Percentiles rank a stretch among this genome's conserved stretches.
These are phyloP conservation scores for Myodes glareolus DNA, from an alignment of 2,113 vertebrate genomes.

Conservation along the genomic window DNA sequence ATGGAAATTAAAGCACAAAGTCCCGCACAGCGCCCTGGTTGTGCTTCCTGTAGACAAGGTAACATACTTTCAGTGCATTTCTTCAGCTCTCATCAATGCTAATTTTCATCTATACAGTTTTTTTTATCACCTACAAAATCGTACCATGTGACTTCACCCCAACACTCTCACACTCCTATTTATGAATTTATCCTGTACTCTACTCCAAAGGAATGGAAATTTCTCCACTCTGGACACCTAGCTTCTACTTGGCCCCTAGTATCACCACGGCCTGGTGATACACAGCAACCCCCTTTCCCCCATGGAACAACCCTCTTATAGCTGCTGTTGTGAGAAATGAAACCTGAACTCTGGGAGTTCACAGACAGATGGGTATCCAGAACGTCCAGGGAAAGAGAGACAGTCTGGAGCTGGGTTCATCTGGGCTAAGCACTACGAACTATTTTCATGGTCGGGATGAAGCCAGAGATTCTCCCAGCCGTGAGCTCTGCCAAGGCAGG, in stretches of 20 bases:
- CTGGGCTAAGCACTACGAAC: conserved; percentile 42
- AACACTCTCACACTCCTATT: neutral
- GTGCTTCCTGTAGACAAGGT: neutral
- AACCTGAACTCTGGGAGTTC: neutral
- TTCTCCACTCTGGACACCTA: neutral
- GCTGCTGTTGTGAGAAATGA: neutral
- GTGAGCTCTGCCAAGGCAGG: conserved; percentile 35
- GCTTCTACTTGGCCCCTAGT: neutral
- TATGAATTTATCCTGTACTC: neutral
- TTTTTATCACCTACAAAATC: conserved; percentile 12
- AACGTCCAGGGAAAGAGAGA: conserved; percentile 57
- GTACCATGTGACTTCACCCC: neutral
- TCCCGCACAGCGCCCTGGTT: neutral
- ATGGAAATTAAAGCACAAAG: neutral
- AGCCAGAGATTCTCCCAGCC: conserved; percentile 29
- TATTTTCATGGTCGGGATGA: conserved; percentile 27
- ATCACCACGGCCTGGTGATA: too few species aligned
- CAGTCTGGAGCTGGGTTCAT: neutral
- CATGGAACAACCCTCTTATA: neutral
- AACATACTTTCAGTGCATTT: neutral
- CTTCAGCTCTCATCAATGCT: neutral
- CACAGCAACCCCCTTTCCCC: neutral
- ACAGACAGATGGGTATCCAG: conserved; percentile 49
- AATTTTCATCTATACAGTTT: conserved; percentile 1
- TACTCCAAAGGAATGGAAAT: neutral